Base-by-base conservation (phyloP, 1,140 invertebrate genomes). In the Doryteuthis pealeii region DNA sequence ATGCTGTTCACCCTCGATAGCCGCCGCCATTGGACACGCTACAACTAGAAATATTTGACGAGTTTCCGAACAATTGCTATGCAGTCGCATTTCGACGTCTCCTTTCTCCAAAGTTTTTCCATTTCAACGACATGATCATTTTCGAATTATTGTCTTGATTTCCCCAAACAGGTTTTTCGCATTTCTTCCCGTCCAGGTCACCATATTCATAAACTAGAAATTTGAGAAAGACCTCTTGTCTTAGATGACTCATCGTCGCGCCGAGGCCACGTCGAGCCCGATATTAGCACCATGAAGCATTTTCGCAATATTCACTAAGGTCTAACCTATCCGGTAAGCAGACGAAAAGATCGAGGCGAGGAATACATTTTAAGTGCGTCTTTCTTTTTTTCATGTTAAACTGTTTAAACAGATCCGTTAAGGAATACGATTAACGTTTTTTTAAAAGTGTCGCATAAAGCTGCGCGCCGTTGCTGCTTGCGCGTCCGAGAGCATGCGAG, bases 71-170 rank as follows among this genome's bases (percentile, higher is more conserved):
- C 10, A 12, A 62, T 14, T 62, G 5, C 6, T 22, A 14, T 5
- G 10, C 26, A 5, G 54, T n/a, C 5, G 54, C 54, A 28, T 62
- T 22, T 6, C 6, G 5, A 8, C 22, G 22, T 62, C 26, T 12
- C 54, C 22, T 22, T 28, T 62, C 18, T 6, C 6, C 26, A 14
- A 62, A n/a, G 18, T 62, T 18, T n/a, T 15, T 28, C 26, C 26
- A 62, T 28, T 62, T 62, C 54, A 22, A 28, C 18, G 22, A 62
- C 22, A 5, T 62, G 12, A 62, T 62, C 54, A 6, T 22, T 28
- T n/a, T 62, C 54, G 18, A 62, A 62, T 22, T n/a, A 62, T 62
- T 22, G 54, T 62, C 54, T 62, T 62, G 22, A 62, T 62, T 62
- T 62, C 54, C 10, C 6, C 26, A 8, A 62, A 28, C 26, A 62